A percentile compares a stretch with the other conserved stretches of the same genome.
Conservation (phyloP, 2,797 vertebrate species). For the Micromesistius poutassou region DNA sequence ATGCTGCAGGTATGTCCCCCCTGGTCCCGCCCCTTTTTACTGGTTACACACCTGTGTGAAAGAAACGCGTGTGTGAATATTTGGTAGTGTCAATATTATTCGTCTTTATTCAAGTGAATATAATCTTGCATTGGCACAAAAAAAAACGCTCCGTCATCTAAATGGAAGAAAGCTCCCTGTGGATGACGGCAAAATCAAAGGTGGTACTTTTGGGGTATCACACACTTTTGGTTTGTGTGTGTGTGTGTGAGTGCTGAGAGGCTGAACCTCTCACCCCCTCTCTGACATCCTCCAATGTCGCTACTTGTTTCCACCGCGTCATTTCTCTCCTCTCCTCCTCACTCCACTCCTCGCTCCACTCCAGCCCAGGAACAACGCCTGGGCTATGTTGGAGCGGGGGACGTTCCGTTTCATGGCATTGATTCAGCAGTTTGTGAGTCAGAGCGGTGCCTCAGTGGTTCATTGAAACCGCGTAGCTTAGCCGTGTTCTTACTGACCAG, state of each 20-base stretch:
- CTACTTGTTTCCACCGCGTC: neutral
- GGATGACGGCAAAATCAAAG: neutral
- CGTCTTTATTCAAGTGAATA: neutral
- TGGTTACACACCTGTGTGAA: neutral
- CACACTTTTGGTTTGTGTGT: neutral
- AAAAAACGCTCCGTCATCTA: neutral
- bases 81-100: neutral
- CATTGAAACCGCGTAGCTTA: neutral
- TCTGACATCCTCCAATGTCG: neutral
- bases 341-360: neutral
- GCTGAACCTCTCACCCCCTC: neutral
- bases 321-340: neutral
- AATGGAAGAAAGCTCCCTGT: neutral
- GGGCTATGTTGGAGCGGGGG: too few species aligned
- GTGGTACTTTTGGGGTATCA: neutral
- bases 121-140: neutral
- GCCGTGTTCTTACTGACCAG: neutral
- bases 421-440: neutral
- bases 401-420: neutral
- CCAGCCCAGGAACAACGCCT: constrained; percentile 38
- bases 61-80: neutral
- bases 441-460: neutral
- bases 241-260: neutral
- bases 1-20: constrained; percentile 86
- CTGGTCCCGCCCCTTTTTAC: neutral